Percentiles rank a stretch among this genome's conserved stretches.
phyloP scores from a whole-genome alignment of 2,113 vertebrate species.

The Pterocles orientalis region DNA sequence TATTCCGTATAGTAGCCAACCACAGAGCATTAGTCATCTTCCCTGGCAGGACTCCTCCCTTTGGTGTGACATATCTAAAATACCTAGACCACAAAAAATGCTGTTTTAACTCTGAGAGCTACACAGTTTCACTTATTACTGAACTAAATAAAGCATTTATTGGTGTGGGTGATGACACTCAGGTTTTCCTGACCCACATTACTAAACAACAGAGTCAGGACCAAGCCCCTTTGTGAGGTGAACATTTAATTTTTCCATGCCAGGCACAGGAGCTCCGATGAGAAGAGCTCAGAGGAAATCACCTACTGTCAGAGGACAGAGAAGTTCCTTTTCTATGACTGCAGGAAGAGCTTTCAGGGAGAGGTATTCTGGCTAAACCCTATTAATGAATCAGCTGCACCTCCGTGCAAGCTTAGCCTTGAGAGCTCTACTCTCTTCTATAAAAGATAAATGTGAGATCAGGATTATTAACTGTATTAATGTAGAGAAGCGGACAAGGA shows the following conservation, averaged over 20 bases:
- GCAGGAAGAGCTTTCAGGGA: neutral
- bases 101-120: neutral
- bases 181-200: neutral
- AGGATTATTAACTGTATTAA: constrained; percentile 41
- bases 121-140: neutral
- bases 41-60: neutral
- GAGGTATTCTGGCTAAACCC: neutral
- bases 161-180: neutral
- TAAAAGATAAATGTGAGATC: constrained; percentile 20
- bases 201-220: neutral
- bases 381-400: neutral
- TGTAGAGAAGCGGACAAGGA: neutral
- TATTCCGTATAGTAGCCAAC: neutral
- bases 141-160: neutral
- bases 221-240: neutral
- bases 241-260: neutral
- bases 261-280: neutral
- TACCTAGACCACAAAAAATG: neutral
- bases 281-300: neutral
- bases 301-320: neutral
- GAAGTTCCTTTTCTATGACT: neutral
- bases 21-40: fast-evolving
- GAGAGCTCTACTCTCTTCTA: neutral
- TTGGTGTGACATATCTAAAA: neutral
- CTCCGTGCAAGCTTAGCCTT: neutral